Base-by-base conservation (phyloP, 2,888 invertebrate genomes). In the Seira sanloemensis region DNA sequence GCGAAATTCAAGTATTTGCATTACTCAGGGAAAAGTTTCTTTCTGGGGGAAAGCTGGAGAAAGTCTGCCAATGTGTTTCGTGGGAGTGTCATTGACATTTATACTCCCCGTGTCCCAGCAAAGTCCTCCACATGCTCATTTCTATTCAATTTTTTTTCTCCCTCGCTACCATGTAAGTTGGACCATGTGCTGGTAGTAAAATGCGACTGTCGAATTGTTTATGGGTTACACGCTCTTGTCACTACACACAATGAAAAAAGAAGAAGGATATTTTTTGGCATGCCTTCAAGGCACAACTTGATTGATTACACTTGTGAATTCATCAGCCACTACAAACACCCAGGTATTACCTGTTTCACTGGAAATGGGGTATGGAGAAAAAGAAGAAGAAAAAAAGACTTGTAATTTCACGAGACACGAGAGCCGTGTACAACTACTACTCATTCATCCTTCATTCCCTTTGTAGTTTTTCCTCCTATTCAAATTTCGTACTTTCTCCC, bases 261-360 rank as follows among this genome's bases (percentile, higher is more conserved):
- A n/a, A 50, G n/a, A 37, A 50, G 16, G 5, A 18, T 12, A 50
- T 18, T 50, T n/a, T n/a, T 50, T 50, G 50, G 73, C 73, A 73
- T 75, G 66, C 65, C 75, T 75, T 37, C 27, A 23, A 75, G 75
- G 16, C 16, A 37, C 37, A 75, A 37, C 65, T 75, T 75, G 75
- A 75, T 75, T 75, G 75, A 75, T 75, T 65, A 66, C 74, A 23
- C 68, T 75, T 74, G 58, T 73, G 27, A 73, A 73, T 58, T 73
- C 54, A 50, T 50, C 50, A 50, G 50, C 50, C 16, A 50, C 50
- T 50, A 50, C 50, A 16, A 7, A 18, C 50, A 50, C n/a, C 37
- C n/a, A n/a, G 37, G 37, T 50, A n/a, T 7, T 50, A 50, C 16
- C 37, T 4, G 37, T 4, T 12, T 12, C 37, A 37, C n/a, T n/a